phyloP scores from a whole-genome alignment of 2,797 vertebrate species.

The Rhinella marina region DNA sequence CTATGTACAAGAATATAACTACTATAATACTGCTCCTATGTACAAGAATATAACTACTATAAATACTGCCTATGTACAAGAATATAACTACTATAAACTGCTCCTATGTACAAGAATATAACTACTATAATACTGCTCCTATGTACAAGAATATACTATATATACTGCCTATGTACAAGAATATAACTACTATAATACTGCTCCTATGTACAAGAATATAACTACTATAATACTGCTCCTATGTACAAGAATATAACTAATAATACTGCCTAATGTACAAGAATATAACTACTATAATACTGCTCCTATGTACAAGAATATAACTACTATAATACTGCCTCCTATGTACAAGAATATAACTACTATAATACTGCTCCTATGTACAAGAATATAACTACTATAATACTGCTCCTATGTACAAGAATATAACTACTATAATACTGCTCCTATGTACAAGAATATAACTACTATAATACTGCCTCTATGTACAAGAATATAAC shows the following conservation, averaged over 20 bases:
- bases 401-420: slow-evolving; percentile 1
- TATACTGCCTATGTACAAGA: background rate
- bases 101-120: slow-evolving; percentile 6
- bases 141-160: slow-evolving; percentile 1
- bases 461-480: slow-evolving; percentile 9
- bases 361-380: background rate
- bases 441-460: background rate
- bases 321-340: slow-evolving; percentile 4
- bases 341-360: background rate
- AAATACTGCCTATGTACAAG: background rate
- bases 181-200: slow-evolving; percentile 1
- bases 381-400: slow-evolving; percentile 6
- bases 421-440: slow-evolving; percentile 10
- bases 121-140: slow-evolving; percentile 8
- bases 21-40: slow-evolving; percentile 10
- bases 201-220: background rate
- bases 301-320: slow-evolving; percentile 1
- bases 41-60: slow-evolving; percentile 7
- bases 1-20: slow-evolving; percentile 12
- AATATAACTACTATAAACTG: background rate
- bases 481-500: slow-evolving; percentile 2
- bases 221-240: background rate
- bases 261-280: background rate
- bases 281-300: slow-evolving; percentile 5
- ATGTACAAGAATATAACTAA: slow-evolving; percentile 12